Conservation (phyloP, 2,113 vertebrate genomes). For the Dromas ardeola region DNA sequence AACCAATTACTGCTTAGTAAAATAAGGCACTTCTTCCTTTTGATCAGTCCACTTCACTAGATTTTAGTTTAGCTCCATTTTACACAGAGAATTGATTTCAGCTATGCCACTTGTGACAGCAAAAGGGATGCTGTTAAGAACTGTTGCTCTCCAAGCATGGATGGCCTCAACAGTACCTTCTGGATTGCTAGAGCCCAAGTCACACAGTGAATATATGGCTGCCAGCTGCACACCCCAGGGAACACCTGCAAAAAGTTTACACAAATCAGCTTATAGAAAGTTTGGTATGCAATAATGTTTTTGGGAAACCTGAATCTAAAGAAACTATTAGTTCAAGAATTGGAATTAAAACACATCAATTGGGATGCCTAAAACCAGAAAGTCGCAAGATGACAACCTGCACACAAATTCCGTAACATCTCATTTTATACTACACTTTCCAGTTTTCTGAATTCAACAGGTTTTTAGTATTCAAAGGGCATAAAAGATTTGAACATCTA, state of each 20-base stretch:
- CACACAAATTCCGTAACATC: background rate
- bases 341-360: background rate
- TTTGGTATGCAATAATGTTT: background rate
- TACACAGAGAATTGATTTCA: constrained; percentile 80
- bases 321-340: background rate
- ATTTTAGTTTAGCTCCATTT: background rate
- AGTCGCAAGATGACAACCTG: background rate
- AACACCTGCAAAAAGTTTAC: constrained; percentile 77
- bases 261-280: background rate
- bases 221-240: constrained; percentile 92
- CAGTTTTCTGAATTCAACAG: background rate
- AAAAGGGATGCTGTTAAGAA: constrained; percentile 71
- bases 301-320: background rate
- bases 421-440: background rate
- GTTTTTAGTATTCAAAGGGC: background rate
- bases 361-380: background rate
- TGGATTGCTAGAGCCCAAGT: constrained; percentile 88
- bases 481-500: background rate
- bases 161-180: constrained; percentile 81
- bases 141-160: constrained; percentile 79
- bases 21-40: constrained; percentile 54
- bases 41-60: background rate
- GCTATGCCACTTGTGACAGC: constrained; percentile 81
- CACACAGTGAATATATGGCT: constrained; percentile 88
- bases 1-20: background rate